Conservation (phyloP, 2,797 vertebrate species). For the Chiloscyllium punctatum region DNA sequence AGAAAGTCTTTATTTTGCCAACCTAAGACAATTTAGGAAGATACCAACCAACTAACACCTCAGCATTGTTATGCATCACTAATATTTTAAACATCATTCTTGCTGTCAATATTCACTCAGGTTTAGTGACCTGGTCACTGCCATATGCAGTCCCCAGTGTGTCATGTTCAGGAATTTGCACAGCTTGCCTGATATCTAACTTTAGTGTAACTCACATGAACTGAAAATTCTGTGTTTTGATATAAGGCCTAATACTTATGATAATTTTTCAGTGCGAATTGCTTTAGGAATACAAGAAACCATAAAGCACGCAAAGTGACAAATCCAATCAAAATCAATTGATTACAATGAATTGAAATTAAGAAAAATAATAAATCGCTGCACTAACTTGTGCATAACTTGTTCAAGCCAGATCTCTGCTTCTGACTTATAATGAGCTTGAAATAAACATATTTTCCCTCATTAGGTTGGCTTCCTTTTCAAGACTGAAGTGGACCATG, state of each 20-base stretch:
- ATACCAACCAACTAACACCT: too few species aligned
- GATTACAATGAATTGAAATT: background rate
- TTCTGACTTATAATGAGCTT: background rate
- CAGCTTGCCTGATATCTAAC: too few species aligned
- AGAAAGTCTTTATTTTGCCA: too few species aligned
- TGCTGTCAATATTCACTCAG: background rate
- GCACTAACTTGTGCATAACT: background rate
- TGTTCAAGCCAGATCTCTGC: background rate
- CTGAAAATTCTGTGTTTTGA: background rate
- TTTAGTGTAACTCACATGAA: background rate
- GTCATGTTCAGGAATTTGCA: background rate
- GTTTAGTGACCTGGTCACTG: background rate
- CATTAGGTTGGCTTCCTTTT: background rate
- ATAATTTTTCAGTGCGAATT: background rate
- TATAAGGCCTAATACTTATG: background rate
- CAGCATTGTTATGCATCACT: background rate
- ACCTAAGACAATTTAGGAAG: too few species aligned
- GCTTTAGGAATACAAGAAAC: background rate
- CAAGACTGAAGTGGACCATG: background rate
- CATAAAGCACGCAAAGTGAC: background rate
- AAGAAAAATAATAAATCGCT: background rate
- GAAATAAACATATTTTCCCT: background rate
- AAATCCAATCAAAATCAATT: background rate
- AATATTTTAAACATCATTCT: background rate
- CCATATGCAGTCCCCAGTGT: background rate